Evolutionary conservation across 2,797 vertebrate genomes (phyloP).

Genomic region (Halcyon leucocephala): DNA sequence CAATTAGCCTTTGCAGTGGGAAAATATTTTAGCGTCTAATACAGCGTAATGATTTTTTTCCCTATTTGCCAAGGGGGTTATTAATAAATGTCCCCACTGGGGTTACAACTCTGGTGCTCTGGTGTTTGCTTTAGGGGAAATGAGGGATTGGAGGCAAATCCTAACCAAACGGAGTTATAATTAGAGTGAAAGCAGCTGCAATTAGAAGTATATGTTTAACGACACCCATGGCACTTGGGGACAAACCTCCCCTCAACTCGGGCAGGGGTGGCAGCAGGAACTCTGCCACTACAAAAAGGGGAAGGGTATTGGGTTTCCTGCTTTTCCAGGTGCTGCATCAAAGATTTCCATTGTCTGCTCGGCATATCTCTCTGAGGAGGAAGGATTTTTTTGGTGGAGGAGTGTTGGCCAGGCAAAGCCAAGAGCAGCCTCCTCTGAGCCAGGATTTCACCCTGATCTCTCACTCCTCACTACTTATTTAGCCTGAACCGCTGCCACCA

Average conservation of each 20-base stretch:
- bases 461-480: constrained; percentile 23
- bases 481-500: constrained; percentile 29
- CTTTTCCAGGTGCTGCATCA: background rate
- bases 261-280: background rate
- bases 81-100: constrained; percentile 83
- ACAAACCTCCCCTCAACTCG: background rate
- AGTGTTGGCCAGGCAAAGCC: background rate
- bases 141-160: constrained; percentile 83
- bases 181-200: constrained; percentile 82
- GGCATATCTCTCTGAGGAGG: background rate
- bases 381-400: background rate
- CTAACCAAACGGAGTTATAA: constrained; percentile 83
- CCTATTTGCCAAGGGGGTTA: constrained; percentile 80
- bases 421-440: background rate
- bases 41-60: constrained; percentile 80
- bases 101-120: constrained; percentile 78
- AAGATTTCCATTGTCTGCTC: background rate
- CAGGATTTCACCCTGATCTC: constrained; percentile 22
- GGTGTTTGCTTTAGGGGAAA: constrained; percentile 83
- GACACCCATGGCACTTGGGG: background rate
- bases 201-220: constrained; percentile 81
- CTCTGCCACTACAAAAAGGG: constrained; percentile 33
- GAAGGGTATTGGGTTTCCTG: background rate
- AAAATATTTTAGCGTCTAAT: constrained; percentile 78
- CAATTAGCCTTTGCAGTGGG: constrained; percentile 80